These are phyloP conservation scores for Villa cingulata DNA, from an alignment of 2,888 invertebrate species.

Conservation along the genomic window DNA sequence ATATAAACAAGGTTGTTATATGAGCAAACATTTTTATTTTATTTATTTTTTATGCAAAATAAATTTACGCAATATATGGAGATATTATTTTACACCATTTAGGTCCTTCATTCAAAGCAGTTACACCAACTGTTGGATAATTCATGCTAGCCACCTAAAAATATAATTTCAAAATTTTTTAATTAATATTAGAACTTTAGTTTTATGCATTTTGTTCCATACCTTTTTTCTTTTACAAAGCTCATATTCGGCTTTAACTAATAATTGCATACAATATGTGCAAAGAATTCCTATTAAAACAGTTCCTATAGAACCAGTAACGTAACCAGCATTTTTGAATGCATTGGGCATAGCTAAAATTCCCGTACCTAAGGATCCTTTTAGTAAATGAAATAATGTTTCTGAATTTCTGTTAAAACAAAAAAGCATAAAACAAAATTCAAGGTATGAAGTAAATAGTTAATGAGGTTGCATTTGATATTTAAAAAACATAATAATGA, in stretches of 20 bases:
- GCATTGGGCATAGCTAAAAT: slow-evolving; percentile 72
- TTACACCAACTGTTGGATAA: slow-evolving; percentile 70
- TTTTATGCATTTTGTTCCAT: background rate
- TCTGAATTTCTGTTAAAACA: slow-evolving; percentile 55
- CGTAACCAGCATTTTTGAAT: slow-evolving; percentile 47
- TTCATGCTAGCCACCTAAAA: slow-evolving; percentile 47
- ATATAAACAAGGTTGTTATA: background rate
- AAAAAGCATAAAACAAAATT: background rate
- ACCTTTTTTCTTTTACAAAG: slow-evolving; percentile 44
- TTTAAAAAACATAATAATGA: background rate
- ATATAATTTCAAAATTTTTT: too few relatives aligned
- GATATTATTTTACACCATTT: slow-evolving; percentile 47
- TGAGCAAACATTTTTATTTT: background rate
- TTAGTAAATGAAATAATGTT: slow-evolving; percentile 78
- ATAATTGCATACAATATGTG: slow-evolving; percentile 85
- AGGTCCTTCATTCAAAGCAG: slow-evolving; percentile 66
- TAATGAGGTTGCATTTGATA: too few relatives aligned
- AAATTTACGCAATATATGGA: slow-evolving; percentile 54
- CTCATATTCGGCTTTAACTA: slow-evolving; percentile 47
- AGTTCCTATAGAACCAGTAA: slow-evolving; percentile 66
- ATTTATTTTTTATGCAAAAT: slow-evolving; percentile 22
- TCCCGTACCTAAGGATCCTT: slow-evolving; percentile 88
- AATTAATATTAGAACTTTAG: too few relatives aligned
- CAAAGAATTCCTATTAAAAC: slow-evolving; percentile 75
- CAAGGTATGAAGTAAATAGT: too few relatives aligned